Conservation (phyloP, 2,888 invertebrate species). For the Conistra vaccinii region DNA sequence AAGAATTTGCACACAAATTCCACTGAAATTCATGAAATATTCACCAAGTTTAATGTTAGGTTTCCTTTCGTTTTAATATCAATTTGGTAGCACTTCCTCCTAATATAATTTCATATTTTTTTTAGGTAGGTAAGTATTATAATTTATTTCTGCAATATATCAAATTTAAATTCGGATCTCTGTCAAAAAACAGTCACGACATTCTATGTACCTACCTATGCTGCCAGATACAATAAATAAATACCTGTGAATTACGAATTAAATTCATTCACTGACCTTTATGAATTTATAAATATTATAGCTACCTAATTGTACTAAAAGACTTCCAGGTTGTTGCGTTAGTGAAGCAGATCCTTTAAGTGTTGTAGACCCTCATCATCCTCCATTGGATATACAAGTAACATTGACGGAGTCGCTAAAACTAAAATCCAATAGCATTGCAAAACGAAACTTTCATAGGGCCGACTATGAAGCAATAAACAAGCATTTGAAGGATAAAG, state of each 20-base stretch:
- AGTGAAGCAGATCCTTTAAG: too few relatives aligned
- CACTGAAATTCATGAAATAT: conserved; percentile 21
- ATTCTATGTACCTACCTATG: background rate
- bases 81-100: too few relatives aligned
- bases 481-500: too few relatives aligned
- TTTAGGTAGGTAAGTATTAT: background rate
- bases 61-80: background rate
- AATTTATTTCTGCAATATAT: background rate
- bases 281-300: background rate
- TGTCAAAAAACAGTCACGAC: background rate
- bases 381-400: too few relatives aligned
- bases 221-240: background rate
- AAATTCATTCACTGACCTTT: background rate
- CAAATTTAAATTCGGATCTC: too few relatives aligned
- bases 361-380: too few relatives aligned
- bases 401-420: too few relatives aligned
- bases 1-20: background rate
- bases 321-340: too few relatives aligned
- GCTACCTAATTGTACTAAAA: too few relatives aligned
- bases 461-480: too few relatives aligned
- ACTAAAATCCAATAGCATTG: too few relatives aligned
- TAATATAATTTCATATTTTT: background rate
- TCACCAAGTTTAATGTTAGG: background rate
- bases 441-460: too few relatives aligned
- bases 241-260: background rate